Evolutionary conservation across 1,140 invertebrate species (phyloP).

Genomic region (Drosophila malerkotliana): DNA sequence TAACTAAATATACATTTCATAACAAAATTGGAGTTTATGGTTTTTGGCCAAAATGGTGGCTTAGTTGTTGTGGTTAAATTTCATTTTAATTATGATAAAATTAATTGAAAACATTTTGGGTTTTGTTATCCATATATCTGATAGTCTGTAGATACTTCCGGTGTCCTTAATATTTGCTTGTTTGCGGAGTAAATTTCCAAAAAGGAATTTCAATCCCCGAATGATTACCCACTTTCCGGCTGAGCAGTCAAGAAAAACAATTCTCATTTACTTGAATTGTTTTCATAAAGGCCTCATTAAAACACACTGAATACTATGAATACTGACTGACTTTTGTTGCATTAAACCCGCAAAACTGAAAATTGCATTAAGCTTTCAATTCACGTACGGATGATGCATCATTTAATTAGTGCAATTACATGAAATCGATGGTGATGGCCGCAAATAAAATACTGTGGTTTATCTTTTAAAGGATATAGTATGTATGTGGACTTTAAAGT

Average conservation of each 20-base stretch:
- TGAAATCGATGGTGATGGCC: constrained; percentile 31
- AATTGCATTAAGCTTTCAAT: constrained; percentile 41
- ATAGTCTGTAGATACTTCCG: neutral
- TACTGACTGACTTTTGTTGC: no score
- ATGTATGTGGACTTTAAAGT: constrained; percentile 8
- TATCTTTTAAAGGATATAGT: neutral
- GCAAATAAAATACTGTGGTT: constrained; percentile 27
- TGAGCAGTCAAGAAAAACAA: constrained; percentile 45
- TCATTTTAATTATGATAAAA: constrained; percentile 71
- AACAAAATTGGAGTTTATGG: constrained; percentile 50
- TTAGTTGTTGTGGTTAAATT: constrained; percentile 39
- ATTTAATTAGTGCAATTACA: constrained; percentile 73
- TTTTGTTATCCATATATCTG: constrained; percentile 15
- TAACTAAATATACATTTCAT: constrained; percentile 77
- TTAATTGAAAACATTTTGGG: constrained; percentile 59
- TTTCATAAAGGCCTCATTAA: constrained; percentile 46
- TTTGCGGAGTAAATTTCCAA: constrained; percentile 15
- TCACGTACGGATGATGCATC: constrained; percentile 47
- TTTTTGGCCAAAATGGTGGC: neutral
- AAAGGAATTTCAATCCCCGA: constrained; percentile 25
- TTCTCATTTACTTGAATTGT: constrained; percentile 38
- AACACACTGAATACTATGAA: constrained; percentile 2
- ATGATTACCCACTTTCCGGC: constrained; percentile 36
- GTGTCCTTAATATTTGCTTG: constrained; percentile 4
- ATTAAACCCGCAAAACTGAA: neutral